Conservation (phyloP, 2,888 invertebrate species). For the Busseola fusca region DNA sequence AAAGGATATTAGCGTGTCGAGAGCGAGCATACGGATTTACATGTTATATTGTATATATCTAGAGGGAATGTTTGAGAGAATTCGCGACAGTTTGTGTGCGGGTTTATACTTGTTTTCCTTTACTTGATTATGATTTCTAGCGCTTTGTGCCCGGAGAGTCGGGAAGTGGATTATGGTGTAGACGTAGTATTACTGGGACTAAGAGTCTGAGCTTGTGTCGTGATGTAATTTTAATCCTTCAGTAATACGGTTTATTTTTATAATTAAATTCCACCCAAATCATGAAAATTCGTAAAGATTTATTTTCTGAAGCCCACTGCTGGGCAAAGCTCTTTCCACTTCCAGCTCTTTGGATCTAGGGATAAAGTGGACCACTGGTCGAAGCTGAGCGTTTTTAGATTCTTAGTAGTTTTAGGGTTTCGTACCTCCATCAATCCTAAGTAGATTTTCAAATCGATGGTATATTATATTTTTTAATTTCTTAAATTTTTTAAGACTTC, state of each 20-base stretch:
- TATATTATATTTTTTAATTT: too few relatives aligned
- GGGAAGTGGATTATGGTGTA: slow-evolving; percentile 15
- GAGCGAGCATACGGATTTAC: slow-evolving; percentile 61
- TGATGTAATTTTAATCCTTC: neutral
- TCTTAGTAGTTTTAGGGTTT: neutral
- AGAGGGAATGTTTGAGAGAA: slow-evolving; percentile 49
- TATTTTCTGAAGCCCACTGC: neutral
- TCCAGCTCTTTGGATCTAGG: too few relatives aligned
- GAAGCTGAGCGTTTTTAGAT: neutral
- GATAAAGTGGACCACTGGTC: too few relatives aligned
- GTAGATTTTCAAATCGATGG: too few relatives aligned
- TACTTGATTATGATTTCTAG: slow-evolving; percentile 53
- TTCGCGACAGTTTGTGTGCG: slow-evolving; percentile 50
- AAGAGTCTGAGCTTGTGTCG: neutral
- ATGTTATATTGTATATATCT: slow-evolving; percentile 57
- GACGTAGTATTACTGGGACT: neutral
- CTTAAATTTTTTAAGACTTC: neutral
- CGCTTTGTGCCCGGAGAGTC: slow-evolving; percentile 22
- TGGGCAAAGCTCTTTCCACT: too few relatives aligned
- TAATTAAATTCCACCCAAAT: neutral
- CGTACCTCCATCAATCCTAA: neutral
- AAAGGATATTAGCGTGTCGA: slow-evolving; percentile 69
- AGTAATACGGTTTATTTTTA: neutral
- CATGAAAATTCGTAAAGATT: neutral
- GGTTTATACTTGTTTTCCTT: slow-evolving; percentile 41